Conservation (phyloP, 2,113 vertebrate genomes). For the Cyprinodon brontotheroides region DNA sequence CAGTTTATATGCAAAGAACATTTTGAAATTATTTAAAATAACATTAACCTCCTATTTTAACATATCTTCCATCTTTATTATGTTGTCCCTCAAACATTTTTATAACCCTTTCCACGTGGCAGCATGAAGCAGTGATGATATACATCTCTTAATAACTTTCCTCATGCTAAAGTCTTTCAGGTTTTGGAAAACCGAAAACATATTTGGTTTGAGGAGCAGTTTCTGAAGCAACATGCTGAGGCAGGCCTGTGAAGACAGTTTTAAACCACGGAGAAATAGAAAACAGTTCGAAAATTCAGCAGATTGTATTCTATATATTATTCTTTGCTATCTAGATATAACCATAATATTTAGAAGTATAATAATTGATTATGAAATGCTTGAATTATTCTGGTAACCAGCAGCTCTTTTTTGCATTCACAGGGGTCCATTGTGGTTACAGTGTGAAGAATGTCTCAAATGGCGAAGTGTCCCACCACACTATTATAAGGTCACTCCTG, state of each 20-base stretch:
- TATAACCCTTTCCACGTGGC: no score
- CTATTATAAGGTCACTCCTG: constrained; percentile 70
- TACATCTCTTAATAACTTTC: no score
- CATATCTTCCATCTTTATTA: not conserved
- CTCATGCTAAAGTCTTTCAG: not conserved
- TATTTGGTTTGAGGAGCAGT: not conserved
- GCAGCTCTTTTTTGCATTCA: constrained; percentile 17
- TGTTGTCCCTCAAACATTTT: not conserved
- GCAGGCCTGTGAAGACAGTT: not conserved
- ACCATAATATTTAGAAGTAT: not conserved
- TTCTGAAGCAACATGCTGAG: constrained; percentile 1
- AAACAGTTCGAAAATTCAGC: not conserved
- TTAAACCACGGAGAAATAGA: not conserved
- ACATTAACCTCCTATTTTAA: no score
- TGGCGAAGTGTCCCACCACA: constrained; percentile 78
- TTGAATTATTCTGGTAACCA: not conserved
- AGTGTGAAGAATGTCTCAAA: constrained; percentile 86
- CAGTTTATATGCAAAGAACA: no score
- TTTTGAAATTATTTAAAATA: no score
- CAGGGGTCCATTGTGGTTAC: constrained; percentile 78
- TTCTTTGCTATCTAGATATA: not conserved
- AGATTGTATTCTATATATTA: not conserved
- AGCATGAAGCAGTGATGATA: not conserved
- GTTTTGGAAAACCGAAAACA: constrained; percentile 17
- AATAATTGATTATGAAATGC: not conserved